These are phyloP conservation scores for Siniperca undulata DNA, from an alignment of 2,797 vertebrate species.

Conservation along the genomic window DNA sequence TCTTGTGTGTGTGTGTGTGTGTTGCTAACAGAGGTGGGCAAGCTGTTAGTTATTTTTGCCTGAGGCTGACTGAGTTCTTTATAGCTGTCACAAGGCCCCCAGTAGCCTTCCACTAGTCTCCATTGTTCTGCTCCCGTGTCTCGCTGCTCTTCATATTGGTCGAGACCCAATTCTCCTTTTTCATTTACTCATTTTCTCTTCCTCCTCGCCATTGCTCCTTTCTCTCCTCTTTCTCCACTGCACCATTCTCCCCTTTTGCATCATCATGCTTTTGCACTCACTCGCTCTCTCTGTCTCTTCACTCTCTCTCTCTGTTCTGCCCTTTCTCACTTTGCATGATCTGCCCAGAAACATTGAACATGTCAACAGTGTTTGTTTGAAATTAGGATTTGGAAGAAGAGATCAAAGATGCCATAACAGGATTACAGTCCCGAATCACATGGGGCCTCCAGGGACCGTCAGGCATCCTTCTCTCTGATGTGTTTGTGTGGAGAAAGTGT, in stretches of 20 bases:
- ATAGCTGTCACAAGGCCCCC: conserved; percentile 50
- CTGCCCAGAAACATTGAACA: conserved; percentile 77
- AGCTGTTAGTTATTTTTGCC: conserved; percentile 53
- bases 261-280: neutral
- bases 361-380: conserved; percentile 83
- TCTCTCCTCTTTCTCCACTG: neutral
- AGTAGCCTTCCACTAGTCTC: conserved; percentile 46
- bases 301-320: conserved; percentile 23
- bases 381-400: conserved; percentile 82
- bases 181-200: conserved; percentile 42
- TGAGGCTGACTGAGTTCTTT: conserved; percentile 48
- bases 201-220: conserved; percentile 12
- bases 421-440: conserved; percentile 82
- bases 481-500: conserved; percentile 66
- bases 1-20: conserved; percentile 1
- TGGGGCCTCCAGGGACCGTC: conserved; percentile 72
- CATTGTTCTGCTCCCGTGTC: conserved; percentile 53
- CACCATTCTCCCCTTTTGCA: conserved; percentile 16
- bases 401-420: conserved; percentile 86
- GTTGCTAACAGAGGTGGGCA: conserved; percentile 50
- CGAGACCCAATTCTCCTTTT: conserved; percentile 68
- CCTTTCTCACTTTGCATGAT: conserved; percentile 60
- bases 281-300: neutral
- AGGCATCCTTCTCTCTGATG: conserved; percentile 76
- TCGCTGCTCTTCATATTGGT: conserved; percentile 53